These are phyloP conservation scores for Drosophila burlai DNA, from an alignment of 1,140 invertebrate species.

Conservation along the genomic window DNA sequence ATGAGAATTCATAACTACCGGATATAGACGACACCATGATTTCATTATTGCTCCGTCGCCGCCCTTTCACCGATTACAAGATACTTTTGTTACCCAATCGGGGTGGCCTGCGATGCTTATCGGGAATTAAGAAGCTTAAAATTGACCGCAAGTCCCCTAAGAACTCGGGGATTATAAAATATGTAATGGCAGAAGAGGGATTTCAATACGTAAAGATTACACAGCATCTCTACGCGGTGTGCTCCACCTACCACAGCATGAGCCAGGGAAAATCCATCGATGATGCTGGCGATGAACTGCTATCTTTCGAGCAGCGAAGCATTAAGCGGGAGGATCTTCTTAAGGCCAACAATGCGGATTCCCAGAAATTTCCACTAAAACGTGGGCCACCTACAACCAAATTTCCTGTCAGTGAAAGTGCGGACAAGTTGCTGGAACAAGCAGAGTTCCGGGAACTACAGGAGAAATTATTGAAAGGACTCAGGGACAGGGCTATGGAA, in stretches of 20 bases:
- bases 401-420: slow-evolving; percentile 25
- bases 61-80: slow-evolving; percentile 1
- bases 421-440: neutral
- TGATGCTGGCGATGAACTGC: slow-evolving; percentile 3
- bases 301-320: slow-evolving; percentile 8
- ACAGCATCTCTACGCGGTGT: neutral
- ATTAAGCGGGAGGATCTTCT: neutral
- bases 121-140: slow-evolving; percentile 7
- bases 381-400: neutral
- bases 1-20: neutral
- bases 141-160: neutral
- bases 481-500: neutral
- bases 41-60: slow-evolving; percentile 13
- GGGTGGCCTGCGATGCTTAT: neutral
- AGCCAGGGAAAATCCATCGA: neutral
- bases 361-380: slow-evolving; percentile 11
- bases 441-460: neutral
- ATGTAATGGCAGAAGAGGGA: neutral
- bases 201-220: neutral
- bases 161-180: neutral
- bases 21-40: slow-evolving; percentile 36
- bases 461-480: slow-evolving; percentile 2
- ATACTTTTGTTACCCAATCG: neutral
- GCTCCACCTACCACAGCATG: neutral
- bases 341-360: neutral